Percentiles rank a stretch among this genome's conserved stretches.
Evolutionary conservation across 2,797 vertebrate species (phyloP).

Genomic region (Urophycis tenuis): DNA sequence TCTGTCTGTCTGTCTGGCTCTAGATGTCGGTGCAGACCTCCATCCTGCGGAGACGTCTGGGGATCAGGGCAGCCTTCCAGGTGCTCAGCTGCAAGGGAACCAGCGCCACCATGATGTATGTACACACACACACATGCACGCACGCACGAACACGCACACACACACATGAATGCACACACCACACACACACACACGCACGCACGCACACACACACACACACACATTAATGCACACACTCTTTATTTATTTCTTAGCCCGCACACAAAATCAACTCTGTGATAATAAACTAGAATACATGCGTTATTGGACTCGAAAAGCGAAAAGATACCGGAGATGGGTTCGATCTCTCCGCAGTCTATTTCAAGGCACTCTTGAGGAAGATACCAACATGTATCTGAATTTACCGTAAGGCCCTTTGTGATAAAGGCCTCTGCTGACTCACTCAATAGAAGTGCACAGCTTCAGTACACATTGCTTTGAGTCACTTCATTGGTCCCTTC

Average conservation of each 20-base stretch:
- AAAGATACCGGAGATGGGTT: no score
- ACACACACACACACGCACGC: constrained; percentile 22
- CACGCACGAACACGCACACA: constrained; percentile 9
- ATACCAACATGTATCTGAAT: no score
- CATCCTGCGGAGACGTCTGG: constrained; percentile 82
- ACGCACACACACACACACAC: constrained; percentile 8
- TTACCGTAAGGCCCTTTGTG: no score
- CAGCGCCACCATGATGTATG: constrained; percentile 35
- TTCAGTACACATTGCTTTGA: no score
- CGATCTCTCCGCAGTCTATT: no score
- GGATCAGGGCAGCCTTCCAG: constrained; percentile 85
- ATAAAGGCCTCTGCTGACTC: no score
- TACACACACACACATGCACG: background rate
- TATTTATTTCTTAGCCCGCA: no score
- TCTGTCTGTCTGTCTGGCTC: constrained; percentile 10
- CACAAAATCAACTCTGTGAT: no score
- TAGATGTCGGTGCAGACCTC: constrained; percentile 91
- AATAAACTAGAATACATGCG: no score
- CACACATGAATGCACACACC: constrained; percentile 9
- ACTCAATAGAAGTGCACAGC: no score
- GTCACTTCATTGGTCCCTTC: background rate
- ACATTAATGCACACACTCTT: background rate
- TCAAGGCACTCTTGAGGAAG: no score
- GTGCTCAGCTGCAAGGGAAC: constrained; percentile 70
- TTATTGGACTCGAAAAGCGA: no score